phyloP scores from a whole-genome alignment of 2,797 vertebrate species.

The Arremon brunneinucha region DNA sequence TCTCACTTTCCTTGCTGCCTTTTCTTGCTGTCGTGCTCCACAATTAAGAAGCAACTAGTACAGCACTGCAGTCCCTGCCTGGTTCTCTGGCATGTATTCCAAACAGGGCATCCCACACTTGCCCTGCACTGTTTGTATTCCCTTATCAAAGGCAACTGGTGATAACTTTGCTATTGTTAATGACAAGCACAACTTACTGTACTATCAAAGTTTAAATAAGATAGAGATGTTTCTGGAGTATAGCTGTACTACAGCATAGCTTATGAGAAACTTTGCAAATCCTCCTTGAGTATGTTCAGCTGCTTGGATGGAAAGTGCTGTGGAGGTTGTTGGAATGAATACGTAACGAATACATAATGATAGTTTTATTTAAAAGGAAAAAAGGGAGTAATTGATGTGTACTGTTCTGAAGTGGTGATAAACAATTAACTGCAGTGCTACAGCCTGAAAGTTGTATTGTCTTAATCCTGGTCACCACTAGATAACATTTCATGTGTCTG shows the following conservation, averaged over 20 bases:
- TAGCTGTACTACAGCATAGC: neutral
- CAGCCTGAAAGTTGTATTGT: neutral
- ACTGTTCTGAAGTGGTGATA: neutral
- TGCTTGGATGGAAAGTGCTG: neutral
- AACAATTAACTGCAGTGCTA: neutral
- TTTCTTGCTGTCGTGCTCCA: neutral
- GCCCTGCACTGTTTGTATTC: slow-evolving; percentile 28
- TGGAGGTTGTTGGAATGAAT: neutral
- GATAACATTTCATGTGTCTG: neutral
- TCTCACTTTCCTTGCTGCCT: neutral
- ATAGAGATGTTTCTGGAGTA: slow-evolving; percentile 10
- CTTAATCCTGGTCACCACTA: neutral
- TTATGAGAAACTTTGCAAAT: neutral
- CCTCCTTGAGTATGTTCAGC: neutral
- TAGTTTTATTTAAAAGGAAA: neutral
- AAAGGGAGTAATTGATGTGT: neutral
- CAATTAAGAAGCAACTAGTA: neutral
- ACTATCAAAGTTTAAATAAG: slow-evolving; percentile 64
- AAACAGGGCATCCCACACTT: neutral
- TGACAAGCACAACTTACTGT: neutral
- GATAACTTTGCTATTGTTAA: slow-evolving; percentile 49
- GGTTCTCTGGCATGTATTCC: neutral
- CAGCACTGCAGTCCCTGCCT: neutral
- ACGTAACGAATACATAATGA: neutral
- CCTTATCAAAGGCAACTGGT: slow-evolving; percentile 39